phyloP scores from a whole-genome alignment of 1,140 invertebrate genomes.

The Atta cephalotes region DNA sequence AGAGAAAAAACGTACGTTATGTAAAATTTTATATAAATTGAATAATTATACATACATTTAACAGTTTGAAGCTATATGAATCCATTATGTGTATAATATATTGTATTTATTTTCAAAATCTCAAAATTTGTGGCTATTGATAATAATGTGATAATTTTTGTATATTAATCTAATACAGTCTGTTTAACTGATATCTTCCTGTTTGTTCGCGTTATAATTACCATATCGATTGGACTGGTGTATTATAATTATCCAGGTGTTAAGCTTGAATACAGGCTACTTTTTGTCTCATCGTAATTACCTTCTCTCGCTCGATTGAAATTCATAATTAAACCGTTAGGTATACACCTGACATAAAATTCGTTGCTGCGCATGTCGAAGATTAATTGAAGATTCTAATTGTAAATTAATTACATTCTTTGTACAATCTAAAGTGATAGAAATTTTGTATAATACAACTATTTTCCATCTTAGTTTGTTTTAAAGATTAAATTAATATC shows the following conservation, averaged over 20 bases:
- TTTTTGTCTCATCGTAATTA: slow-evolving; percentile 59
- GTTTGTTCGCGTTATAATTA: slow-evolving; percentile 60
- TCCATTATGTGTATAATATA: not conserved
- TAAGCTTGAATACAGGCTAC: slow-evolving; percentile 25
- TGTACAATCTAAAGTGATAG: not conserved
- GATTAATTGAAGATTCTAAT: slow-evolving; percentile 38
- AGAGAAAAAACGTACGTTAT: too few species aligned
- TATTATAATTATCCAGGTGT: slow-evolving; percentile 52
- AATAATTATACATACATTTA: not conserved
- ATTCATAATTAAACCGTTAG: slow-evolving; percentile 58
- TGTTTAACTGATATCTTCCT: slow-evolving; percentile 44
- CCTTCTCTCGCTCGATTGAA: slow-evolving; percentile 52
- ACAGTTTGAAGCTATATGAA: not conserved
- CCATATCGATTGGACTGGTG: not conserved
- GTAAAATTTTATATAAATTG: not conserved
- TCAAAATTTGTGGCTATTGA: not conserved
- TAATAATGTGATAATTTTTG: slow-evolving; percentile 16
- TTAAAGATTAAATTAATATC: not conserved
- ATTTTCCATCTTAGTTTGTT: not conserved
- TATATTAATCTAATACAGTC: slow-evolving; percentile 41
- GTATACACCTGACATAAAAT: slow-evolving; percentile 37
- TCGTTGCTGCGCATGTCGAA: slow-evolving; percentile 20
- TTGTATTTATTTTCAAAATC: not conserved
- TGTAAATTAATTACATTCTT: slow-evolving; percentile 28
- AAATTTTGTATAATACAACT: not conserved